Evolutionary conservation across 1,140 invertebrate genomes (phyloP).

Genomic region (Leucophenga varia): DNA sequence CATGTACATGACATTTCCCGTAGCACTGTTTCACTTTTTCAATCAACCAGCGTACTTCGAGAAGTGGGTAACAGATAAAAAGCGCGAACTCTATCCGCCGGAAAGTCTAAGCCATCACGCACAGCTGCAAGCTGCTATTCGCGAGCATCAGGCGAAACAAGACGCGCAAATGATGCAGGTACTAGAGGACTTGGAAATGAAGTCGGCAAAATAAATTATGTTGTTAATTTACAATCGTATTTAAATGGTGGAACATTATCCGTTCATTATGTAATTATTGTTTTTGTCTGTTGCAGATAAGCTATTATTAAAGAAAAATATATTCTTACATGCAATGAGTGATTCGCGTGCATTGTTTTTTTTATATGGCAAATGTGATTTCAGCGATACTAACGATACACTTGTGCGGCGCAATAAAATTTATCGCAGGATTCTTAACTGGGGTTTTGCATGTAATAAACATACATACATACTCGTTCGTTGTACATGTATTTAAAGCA

Average conservation of each 20-base stretch:
- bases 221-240: neutral
- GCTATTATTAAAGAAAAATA: too few relatives aligned
- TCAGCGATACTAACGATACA: too few relatives aligned
- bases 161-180: constrained; percentile 54
- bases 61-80: constrained; percentile 72
- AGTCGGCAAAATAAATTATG: constrained; percentile 20
- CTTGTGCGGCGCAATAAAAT: too few relatives aligned
- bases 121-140: constrained; percentile 62
- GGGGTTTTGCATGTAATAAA: too few relatives aligned
- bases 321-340: too few relatives aligned
- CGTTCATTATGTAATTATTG: too few relatives aligned
- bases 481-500: too few relatives aligned
- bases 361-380: too few relatives aligned
- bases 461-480: too few relatives aligned
- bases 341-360: too few relatives aligned
- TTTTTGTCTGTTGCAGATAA: too few relatives aligned
- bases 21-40: constrained; percentile 79
- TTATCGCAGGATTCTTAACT: too few relatives aligned
- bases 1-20: constrained; percentile 83
- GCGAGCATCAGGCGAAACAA: constrained; percentile 61
- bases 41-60: constrained; percentile 83
- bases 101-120: constrained; percentile 62
- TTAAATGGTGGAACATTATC: constrained; percentile 9
- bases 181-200: constrained; percentile 54
- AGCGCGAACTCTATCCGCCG: constrained; percentile 70